These are phyloP conservation scores for Sebastes hopkinsi DNA, from an alignment of 2,797 vertebrate genomes.

Conservation along the genomic window DNA sequence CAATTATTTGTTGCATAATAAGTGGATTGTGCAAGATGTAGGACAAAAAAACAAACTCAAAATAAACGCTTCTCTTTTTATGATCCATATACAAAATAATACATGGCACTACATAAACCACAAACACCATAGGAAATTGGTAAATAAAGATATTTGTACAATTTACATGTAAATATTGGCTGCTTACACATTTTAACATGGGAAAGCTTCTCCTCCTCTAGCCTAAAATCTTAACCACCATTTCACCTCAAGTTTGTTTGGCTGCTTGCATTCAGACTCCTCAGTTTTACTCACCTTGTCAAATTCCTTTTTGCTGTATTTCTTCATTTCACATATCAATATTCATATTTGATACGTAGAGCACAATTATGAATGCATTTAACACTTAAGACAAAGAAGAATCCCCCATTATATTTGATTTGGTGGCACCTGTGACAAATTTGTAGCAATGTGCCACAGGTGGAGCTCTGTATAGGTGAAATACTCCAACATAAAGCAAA, in stretches of 20 bases:
- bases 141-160: neutral
- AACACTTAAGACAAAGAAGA: neutral
- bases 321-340: neutral
- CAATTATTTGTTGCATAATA: neutral
- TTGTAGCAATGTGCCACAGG: neutral
- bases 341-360: neutral
- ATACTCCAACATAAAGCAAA: neutral
- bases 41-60: neutral
- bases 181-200: neutral
- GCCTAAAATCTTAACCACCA: neutral
- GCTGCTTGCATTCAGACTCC: neutral
- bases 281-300: neutral
- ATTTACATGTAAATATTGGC: constrained; percentile 4
- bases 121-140: neutral
- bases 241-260: neutral
- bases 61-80: neutral
- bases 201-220: neutral
- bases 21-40: neutral
- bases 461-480: neutral
- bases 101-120: neutral
- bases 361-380: neutral
- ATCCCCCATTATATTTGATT: neutral
- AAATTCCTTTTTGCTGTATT: neutral
- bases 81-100: neutral
- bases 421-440: neutral